These are phyloP conservation scores for Poecilus cupreus DNA, from an alignment of 2,888 invertebrate genomes.

Conservation along the genomic window DNA sequence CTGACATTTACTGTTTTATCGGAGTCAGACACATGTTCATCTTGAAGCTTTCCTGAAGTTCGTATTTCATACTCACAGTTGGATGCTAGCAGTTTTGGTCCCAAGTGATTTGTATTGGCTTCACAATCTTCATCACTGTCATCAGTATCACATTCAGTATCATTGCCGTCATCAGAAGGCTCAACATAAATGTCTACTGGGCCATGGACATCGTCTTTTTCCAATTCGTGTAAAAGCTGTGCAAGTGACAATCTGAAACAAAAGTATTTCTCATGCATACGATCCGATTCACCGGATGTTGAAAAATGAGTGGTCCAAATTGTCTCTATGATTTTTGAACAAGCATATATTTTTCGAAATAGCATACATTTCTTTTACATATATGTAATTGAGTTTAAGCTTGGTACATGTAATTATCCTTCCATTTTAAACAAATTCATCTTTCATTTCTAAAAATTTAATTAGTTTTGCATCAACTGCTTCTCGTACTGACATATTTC, in stretches of 20 bases:
- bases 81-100: slow-evolving; percentile 10
- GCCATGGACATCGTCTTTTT: not conserved
- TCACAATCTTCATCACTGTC: slow-evolving; percentile 29
- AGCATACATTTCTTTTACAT: too few relatives aligned
- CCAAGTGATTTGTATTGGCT: slow-evolving; percentile 28
- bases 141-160: slow-evolving; percentile 38
- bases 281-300: slow-evolving; percentile 28
- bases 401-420: too few relatives aligned
- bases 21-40: not conserved
- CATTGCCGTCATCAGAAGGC: slow-evolving; percentile 30
- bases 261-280: not conserved
- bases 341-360: too few relatives aligned
- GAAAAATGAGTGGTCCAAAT: not conserved
- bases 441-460: too few relatives aligned
- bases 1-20: too few relatives aligned
- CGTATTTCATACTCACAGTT: slow-evolving; percentile 10
- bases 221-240: slow-evolving; percentile 20
- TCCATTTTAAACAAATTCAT: too few relatives aligned
- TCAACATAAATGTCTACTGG: slow-evolving; percentile 28
- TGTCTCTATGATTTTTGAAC: too few relatives aligned
- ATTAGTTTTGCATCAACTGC: too few relatives aligned
- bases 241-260: slow-evolving; percentile 19
- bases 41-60: not conserved
- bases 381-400: too few relatives aligned
- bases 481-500: too few relatives aligned